These are phyloP conservation scores for Fistularia tabacaria DNA, from an alignment of 2,797 vertebrate species.

Conservation along the genomic window DNA sequence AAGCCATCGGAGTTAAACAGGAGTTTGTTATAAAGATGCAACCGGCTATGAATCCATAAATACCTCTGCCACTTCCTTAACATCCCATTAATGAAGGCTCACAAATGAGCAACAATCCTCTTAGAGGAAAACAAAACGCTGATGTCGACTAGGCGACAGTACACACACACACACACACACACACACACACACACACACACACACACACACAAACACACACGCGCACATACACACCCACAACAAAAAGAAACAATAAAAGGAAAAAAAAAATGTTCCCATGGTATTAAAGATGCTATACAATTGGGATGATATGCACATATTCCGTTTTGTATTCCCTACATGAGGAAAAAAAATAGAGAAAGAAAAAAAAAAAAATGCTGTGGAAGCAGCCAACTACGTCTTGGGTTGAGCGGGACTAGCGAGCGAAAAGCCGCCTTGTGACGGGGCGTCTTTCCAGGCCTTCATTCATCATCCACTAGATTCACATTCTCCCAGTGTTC, in stretches of 20 bases:
- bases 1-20: slow-evolving; percentile 90
- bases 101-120: slow-evolving; percentile 99
- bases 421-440: slow-evolving; percentile 54
- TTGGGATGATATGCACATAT: slow-evolving; percentile 97
- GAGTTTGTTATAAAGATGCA: slow-evolving; percentile 98
- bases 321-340: slow-evolving; percentile 74
- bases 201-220: slow-evolving; percentile 56
- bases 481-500: slow-evolving; percentile 74
- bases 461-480: slow-evolving; percentile 68
- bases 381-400: slow-evolving; percentile 55
- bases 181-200: slow-evolving; percentile 64
- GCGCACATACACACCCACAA: slow-evolving; percentile 67
- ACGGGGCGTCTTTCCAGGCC: slow-evolving; percentile 69
- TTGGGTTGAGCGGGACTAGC: slow-evolving; percentile 38
- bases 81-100: slow-evolving; percentile 98
- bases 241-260: slow-evolving; percentile 60
- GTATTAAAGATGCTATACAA: slow-evolving; percentile 93
- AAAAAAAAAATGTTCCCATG: slow-evolving; percentile 90
- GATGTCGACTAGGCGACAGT: slow-evolving; percentile 98
- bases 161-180: slow-evolving; percentile 62
- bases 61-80: slow-evolving; percentile 92
- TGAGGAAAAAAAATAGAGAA: slow-evolving; percentile 1
- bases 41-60: slow-evolving; percentile 97
- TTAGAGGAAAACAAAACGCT: slow-evolving; percentile 99
- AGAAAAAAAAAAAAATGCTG: slow-evolving; percentile 46